Percentiles rank a stretch among this genome's conserved stretches.
Conservation (phyloP, 1,140 invertebrate genomes). For the Acromyrmex charruanus region DNA sequence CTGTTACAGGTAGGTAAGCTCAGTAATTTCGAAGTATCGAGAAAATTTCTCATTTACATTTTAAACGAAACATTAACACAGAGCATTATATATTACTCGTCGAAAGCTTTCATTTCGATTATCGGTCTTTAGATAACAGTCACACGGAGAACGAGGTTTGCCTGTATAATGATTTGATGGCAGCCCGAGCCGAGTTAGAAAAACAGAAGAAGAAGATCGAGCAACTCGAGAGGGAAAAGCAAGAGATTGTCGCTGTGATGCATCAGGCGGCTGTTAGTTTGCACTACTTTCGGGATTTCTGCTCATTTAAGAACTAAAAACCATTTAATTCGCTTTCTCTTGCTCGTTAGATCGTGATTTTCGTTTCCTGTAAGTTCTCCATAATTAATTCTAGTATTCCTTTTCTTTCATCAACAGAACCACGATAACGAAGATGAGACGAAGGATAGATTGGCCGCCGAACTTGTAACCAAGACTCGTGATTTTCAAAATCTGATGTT, state of each 20-base stretch:
- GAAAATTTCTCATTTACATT: slow-evolving; percentile 1
- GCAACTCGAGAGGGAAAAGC: slow-evolving; percentile 71
- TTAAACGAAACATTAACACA: not conserved
- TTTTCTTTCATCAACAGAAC: slow-evolving; percentile 30
- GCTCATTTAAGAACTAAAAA: slow-evolving; percentile 65
- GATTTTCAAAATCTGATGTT: slow-evolving; percentile 68
- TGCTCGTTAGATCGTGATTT: slow-evolving; percentile 51
- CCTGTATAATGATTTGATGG: slow-evolving; percentile 74
- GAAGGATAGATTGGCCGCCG: slow-evolving; percentile 68
- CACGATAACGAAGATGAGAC: slow-evolving; percentile 56
- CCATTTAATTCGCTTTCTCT: slow-evolving; percentile 32
- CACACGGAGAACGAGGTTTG: slow-evolving; percentile 77
- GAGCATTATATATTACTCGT: not conserved
- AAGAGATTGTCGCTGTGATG: slow-evolving; percentile 74
- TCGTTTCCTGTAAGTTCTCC: not conserved
- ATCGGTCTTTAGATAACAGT: slow-evolving; percentile 57
- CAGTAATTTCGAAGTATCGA: slow-evolving; percentile 25
- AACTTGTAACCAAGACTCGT: slow-evolving; percentile 69
- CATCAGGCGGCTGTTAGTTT: slow-evolving; percentile 75
- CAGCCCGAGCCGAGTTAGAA: slow-evolving; percentile 33
- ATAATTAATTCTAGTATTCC: slow-evolving; percentile 25
- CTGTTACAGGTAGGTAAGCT: slow-evolving; percentile 63
- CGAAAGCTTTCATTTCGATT: slow-evolving; percentile 1
- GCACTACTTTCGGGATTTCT: slow-evolving; percentile 68
- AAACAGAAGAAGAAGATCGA: slow-evolving; percentile 62